Base-by-base conservation (phyloP, 2,113 vertebrate species). In the Buteo buteo region DNA sequence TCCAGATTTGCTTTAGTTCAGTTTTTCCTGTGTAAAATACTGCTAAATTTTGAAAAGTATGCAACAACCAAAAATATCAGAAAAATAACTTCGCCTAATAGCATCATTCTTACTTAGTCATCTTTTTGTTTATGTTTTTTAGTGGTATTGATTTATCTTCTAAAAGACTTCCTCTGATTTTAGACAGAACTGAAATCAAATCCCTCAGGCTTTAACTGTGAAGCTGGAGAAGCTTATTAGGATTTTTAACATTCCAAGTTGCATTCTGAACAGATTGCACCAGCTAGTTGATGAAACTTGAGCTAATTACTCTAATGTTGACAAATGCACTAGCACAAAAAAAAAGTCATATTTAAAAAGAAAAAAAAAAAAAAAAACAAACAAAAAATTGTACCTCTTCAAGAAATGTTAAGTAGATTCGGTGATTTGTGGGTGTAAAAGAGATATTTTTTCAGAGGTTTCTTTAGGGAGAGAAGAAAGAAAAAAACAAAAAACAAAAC, bases 261-360 rank as follows among this genome's bases (percentile, higher is more conserved):
- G 92, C 93, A 97, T 97, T 97, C 96, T 96, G 98, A 98, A 98
- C 98, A 98, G 98, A 98, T 98, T 98, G 98, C 95, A 89, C 67
- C 84, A 98, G 95, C 96, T 96, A 98, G 98, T 84, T 98, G 98
- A 98, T 98, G 97, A 98, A 98, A 98, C 94, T 97, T 97, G 92
- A 98, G 96, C 97, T 98, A 98, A 98, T 98, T 98, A 98, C 96
- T 96, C 97, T 98, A 98, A 98, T 98, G 97, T 97, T 98, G 98
- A 98, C 97, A 98, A 98, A 98, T 98, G 96, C 65, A 96, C 89
- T 96, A 94, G 95, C 91, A 95, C 87, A 71, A 95, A 97, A 95
- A 96, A 96, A 97, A 97, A 97, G 86, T 94, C 96, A 97, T 91
- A 95, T 96, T 95, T 94, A 81, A 90, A 83, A 96, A 95, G 93